phyloP scores from a whole-genome alignment of 2,113 vertebrate species.

The Epinephelus fuscoguttatus region DNA sequence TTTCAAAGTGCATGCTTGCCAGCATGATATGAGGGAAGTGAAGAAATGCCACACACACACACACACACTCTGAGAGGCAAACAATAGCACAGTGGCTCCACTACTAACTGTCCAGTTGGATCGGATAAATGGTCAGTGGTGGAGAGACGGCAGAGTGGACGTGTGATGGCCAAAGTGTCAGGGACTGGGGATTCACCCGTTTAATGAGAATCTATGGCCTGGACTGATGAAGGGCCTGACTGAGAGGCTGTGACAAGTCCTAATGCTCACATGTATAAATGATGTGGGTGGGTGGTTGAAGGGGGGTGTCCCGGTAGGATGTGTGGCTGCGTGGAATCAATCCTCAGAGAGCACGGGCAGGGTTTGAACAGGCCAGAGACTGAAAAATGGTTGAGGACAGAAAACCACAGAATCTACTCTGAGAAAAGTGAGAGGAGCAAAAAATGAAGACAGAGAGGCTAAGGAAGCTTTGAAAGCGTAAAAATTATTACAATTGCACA shows the following conservation, averaged over 20 bases:
- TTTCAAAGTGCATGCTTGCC: conserved; percentile 15
- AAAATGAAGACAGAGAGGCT: background rate
- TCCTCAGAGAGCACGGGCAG: conserved; percentile 54
- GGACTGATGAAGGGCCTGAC: conserved; percentile 75
- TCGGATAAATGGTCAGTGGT: conserved; percentile 69
- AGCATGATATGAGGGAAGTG: conserved; percentile 9
- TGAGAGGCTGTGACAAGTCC: conserved; percentile 79
- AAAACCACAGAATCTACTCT: conserved; percentile 17
- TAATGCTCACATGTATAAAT: conserved; percentile 83
- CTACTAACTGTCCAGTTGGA: conserved; percentile 60
- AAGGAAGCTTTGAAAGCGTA: background rate
- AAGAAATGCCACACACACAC: conserved; percentile 10
- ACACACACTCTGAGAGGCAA: conserved; percentile 15
- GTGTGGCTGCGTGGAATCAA: conserved; percentile 58
- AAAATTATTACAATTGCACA: accelerated
- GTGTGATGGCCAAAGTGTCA: conserved; percentile 80
- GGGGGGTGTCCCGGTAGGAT: conserved; percentile 40
- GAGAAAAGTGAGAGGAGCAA: background rate
- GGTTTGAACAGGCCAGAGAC: conserved; percentile 29
- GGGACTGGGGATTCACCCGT: conserved; percentile 67
- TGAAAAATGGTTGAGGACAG: conserved; percentile 35
- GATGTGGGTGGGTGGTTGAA: conserved; percentile 62
- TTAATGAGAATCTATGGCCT: conserved; percentile 86
- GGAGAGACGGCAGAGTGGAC: conserved; percentile 70
- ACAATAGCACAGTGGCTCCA: conserved; percentile 32